Evolutionary conservation across 2,888 invertebrate genomes (phyloP).

Genomic region (Rhorus exstirpatorius): DNA sequence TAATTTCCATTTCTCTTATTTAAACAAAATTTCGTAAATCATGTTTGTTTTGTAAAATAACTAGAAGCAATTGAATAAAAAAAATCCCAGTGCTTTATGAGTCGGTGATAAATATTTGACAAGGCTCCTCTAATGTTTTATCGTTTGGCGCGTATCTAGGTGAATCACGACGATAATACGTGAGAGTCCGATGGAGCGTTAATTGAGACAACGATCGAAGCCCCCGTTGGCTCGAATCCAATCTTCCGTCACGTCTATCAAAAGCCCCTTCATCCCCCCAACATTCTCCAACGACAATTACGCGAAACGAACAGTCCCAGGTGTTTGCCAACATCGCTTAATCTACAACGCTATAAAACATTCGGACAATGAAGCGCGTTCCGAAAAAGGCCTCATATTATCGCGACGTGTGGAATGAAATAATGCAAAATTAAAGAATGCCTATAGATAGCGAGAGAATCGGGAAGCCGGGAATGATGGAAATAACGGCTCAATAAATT

Average conservation of each 20-base stretch:
- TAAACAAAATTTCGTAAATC: too few species aligned
- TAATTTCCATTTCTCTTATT: too few species aligned
- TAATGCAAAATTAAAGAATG: constrained; percentile 41
- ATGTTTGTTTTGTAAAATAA: too few species aligned
- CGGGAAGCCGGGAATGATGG: too few species aligned
- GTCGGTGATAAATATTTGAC: too few species aligned
- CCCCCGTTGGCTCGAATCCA: constrained; percentile 73
- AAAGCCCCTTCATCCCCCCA: constrained; percentile 20
- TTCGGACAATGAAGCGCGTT: constrained; percentile 67
- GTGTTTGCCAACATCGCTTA: constrained; percentile 79
- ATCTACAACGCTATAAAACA: constrained; percentile 76
- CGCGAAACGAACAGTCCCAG: constrained; percentile 74
- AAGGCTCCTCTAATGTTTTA: background rate
- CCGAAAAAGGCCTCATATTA: constrained; percentile 59
- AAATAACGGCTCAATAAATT: too few species aligned
- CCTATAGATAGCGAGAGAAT: background rate
- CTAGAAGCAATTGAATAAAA: too few species aligned
- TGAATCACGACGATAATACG: constrained; percentile 35
- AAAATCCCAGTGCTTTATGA: too few species aligned
- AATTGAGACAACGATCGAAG: constrained; percentile 55
- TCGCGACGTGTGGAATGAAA: constrained; percentile 69
- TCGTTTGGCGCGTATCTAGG: constrained; percentile 24
- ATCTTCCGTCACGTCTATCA: constrained; percentile 68
- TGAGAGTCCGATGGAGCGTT: constrained; percentile 31
- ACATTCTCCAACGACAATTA: constrained; percentile 14